Evolutionary conservation across 2,797 vertebrate genomes (phyloP).

Genomic region (Tokudaia muenninki): DNA sequence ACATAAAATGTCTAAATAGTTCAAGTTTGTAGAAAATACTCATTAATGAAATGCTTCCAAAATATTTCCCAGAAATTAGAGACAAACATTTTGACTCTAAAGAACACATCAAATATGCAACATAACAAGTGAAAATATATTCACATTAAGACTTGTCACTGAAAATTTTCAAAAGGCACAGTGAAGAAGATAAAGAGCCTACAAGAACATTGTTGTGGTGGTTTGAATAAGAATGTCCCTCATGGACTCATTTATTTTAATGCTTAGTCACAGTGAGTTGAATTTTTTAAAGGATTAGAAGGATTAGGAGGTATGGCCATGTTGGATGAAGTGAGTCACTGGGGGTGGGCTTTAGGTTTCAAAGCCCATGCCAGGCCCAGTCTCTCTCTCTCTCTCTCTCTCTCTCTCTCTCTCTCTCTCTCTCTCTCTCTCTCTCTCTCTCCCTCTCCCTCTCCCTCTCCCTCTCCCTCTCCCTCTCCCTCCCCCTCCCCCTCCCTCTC

Average conservation of each 20-base stretch:
- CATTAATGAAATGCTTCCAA: background rate
- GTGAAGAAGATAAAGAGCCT: background rate
- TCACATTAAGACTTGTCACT: background rate
- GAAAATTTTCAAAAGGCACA: background rate
- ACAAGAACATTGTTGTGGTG: background rate
- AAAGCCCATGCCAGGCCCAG: background rate
- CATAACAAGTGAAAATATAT: conserved; percentile 36
- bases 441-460: background rate
- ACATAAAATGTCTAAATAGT: conserved; percentile 6
- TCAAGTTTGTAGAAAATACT: conserved; percentile 26
- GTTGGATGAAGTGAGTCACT: background rate
- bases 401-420: background rate
- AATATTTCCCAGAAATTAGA: conserved; percentile 39
- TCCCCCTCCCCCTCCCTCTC: background rate
- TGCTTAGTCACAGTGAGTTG: background rate
- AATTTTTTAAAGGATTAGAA: background rate
- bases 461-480: background rate
- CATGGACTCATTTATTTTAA: background rate
- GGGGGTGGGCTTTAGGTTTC: background rate
- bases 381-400: background rate
- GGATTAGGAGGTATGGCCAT: background rate
- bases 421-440: background rate
- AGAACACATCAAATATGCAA: background rate
- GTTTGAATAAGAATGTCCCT: background rate
- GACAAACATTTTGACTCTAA: background rate